Evolutionary conservation across 2,113 vertebrate genomes (phyloP).

Genomic region (Cynopterus brachyotis): DNA sequence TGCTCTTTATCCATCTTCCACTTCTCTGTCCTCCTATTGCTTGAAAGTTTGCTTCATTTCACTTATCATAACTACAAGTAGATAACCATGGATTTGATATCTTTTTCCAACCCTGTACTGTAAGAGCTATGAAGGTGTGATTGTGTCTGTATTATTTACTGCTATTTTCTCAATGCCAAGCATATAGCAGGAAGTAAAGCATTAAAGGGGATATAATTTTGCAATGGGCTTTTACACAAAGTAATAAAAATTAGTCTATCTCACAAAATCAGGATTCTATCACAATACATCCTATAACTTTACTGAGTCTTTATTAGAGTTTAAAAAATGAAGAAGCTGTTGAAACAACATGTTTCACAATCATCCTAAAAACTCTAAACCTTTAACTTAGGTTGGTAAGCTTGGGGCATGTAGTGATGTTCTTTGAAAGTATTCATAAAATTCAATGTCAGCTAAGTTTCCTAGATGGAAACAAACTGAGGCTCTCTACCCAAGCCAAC

Average conservation of each 20-base stretch:
- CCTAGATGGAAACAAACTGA: conserved; percentile 13
- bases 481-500: neutral
- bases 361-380: neutral
- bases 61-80: neutral
- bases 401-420: neutral
- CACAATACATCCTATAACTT: neutral
- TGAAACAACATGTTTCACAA: neutral
- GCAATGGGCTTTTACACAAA: neutral
- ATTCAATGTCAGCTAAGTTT: conserved; percentile 46
- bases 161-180: neutral
- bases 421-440: conserved; percentile 34
- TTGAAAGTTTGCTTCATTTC: neutral
- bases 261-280: neutral
- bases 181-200: neutral
- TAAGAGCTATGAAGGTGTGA: neutral
- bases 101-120: neutral
- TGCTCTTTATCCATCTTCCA: neutral
- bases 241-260: neutral
- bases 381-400: neutral
- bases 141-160: neutral
- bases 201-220: neutral
- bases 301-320: neutral
- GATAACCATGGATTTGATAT: neutral
- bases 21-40: neutral
- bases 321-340: neutral